These are phyloP conservation scores for Erebia epiphron DNA, from an alignment of 2,888 invertebrate genomes.

Conservation along the genomic window DNA sequence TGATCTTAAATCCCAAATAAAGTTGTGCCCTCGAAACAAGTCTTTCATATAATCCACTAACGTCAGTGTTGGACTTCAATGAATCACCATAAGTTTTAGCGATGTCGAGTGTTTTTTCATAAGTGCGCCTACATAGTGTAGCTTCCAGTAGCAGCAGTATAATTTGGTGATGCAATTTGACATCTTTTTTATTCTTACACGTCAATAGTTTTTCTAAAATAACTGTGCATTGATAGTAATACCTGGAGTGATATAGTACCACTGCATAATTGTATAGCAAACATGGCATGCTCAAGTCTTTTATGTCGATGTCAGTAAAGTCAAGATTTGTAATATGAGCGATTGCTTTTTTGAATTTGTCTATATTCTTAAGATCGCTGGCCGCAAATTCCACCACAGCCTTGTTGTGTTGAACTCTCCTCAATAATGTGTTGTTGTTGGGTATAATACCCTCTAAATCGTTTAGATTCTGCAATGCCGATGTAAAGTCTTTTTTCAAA, in stretches of 20 bases:
- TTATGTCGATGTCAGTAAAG: conserved; percentile 70
- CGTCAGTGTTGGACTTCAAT: conserved; percentile 61
- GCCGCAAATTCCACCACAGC: conserved; percentile 92
- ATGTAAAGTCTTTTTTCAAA: conserved; percentile 84
- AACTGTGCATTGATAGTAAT: conserved; percentile 86
- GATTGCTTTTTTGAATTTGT: conserved; percentile 87
- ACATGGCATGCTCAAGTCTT: conserved; percentile 64
- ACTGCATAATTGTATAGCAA: conserved; percentile 91
- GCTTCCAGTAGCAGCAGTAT: conserved; percentile 70
- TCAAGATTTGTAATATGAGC: conserved; percentile 82
- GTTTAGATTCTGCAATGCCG: conserved; percentile 84
- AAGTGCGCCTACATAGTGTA: conserved; percentile 71
- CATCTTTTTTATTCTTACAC: conserved; percentile 67
- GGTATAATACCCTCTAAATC: conserved; percentile 84
- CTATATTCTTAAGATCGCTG: conserved; percentile 87
- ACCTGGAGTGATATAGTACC: conserved; percentile 88
- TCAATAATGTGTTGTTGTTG: conserved; percentile 78
- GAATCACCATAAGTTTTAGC: conserved; percentile 66
- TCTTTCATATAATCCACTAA: conserved; percentile 66
- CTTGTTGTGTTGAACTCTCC: conserved; percentile 91
- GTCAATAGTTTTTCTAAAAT: conserved; percentile 68
- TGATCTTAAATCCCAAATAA: conserved; percentile 56
- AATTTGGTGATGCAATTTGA: conserved; percentile 63
- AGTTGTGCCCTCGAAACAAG: conserved; percentile 70
- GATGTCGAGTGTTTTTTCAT: conserved; percentile 69